Evolutionary conservation across 2,797 vertebrate genomes (phyloP).

Genomic region (Threskiornis aethiopicus): DNA sequence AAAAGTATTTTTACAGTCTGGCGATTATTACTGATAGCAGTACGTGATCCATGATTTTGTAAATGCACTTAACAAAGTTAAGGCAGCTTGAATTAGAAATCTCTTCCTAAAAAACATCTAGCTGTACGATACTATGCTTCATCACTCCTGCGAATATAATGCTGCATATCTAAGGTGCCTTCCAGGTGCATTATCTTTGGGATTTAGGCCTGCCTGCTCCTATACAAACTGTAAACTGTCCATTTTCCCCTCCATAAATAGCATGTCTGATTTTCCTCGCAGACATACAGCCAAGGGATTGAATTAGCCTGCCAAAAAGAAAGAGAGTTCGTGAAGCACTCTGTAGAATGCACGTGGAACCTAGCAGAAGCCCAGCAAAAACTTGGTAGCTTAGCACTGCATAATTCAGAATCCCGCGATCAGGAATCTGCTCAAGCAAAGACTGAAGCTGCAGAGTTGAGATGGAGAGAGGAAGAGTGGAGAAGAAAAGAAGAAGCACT

Average conservation of each 20-base stretch:
- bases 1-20: background rate
- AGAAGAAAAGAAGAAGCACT: constrained; percentile 92
- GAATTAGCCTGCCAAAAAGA: constrained; percentile 88
- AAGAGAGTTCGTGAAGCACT: constrained; percentile 88
- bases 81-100: background rate
- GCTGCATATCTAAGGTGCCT: background rate
- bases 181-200: background rate
- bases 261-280: constrained; percentile 9
- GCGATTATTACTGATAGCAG: background rate
- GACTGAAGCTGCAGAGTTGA: constrained; percentile 84
- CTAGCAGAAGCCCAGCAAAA: constrained; percentile 94
- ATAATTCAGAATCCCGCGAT: constrained; percentile 91
- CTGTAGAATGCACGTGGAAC: constrained; percentile 91
- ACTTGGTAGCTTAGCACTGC: constrained; percentile 89
- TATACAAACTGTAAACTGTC: background rate
- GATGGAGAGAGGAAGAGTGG: constrained; percentile 91
- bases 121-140: background rate
- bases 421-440: constrained; percentile 88
- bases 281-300: constrained; percentile 80
- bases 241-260: constrained; percentile 7
- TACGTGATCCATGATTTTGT: background rate
- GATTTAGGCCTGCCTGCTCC: background rate
- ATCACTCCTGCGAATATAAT: background rate
- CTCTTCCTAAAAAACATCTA: background rate
- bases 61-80: background rate